A percentile compares a stretch with the other conserved stretches of the same genome.
phyloP scores from a whole-genome alignment of 2,797 vertebrate genomes.

The Hirundo rustica region DNA sequence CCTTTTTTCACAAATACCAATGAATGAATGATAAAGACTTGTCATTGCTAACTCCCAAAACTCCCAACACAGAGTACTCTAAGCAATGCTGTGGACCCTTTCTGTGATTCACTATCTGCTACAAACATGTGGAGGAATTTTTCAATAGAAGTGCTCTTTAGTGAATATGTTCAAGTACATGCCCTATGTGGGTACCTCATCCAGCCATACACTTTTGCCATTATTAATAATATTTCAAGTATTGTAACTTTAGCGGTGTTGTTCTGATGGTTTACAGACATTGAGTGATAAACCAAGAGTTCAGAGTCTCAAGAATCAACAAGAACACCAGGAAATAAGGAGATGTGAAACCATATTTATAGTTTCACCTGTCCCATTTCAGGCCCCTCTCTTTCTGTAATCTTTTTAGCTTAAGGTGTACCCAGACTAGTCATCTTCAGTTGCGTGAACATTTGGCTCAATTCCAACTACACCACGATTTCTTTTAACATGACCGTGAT shows the following conservation, averaged over 20 bases:
- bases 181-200: not conserved
- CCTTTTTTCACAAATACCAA: not conserved
- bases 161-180: not conserved
- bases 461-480: not conserved
- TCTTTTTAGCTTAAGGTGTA: not conserved
- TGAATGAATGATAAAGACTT: not conserved
- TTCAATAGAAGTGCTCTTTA: slow-evolving; percentile 3
- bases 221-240: not conserved
- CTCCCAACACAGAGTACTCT: not conserved
- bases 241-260: not conserved
- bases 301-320: not conserved
- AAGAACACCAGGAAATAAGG: not conserved
- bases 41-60: not conserved
- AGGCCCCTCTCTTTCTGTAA: not conserved
- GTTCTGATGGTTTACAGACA: not conserved
- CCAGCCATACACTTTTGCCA: not conserved
- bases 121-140: slow-evolving; percentile 26
- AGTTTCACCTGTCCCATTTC: not conserved
- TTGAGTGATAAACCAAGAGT: not conserved
- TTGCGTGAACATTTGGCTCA: not conserved
- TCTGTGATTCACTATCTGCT: not conserved
- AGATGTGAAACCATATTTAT: not conserved
- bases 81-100: not conserved
- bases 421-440: not conserved
- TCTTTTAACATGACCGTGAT: not conserved